Percentiles rank a stretch among this genome's conserved stretches.
Conservation (phyloP, 1,140 invertebrate species). For the Hyles vespertilio region DNA sequence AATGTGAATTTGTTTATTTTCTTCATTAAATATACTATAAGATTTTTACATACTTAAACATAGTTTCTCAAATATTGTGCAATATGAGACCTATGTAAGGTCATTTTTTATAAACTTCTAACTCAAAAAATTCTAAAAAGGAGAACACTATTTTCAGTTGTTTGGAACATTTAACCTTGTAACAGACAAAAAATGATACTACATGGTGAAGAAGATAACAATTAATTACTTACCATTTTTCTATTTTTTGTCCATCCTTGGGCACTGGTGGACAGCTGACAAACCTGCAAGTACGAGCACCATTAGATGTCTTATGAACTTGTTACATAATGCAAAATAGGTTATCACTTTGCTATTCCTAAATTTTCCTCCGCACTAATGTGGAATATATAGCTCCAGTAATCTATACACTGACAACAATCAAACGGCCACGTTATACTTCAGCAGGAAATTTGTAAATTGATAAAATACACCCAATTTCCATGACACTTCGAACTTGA, state of each 20-base stretch:
- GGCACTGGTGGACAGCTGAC: slow-evolving; percentile 80
- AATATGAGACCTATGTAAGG: too few relatives aligned
- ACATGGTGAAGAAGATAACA: background rate
- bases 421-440: slow-evolving; percentile 22
- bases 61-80: too few relatives aligned
- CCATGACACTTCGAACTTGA: slow-evolving; percentile 28
- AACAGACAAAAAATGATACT: slow-evolving; percentile 2
- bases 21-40: too few relatives aligned
- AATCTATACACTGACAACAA: slow-evolving; percentile 23
- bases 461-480: slow-evolving; percentile 43
- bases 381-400: slow-evolving; percentile 16
- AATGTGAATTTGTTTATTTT: too few relatives aligned
- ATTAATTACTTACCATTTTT: slow-evolving; percentile 81
- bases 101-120: too few relatives aligned
- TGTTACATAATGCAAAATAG: slow-evolving; percentile 72
- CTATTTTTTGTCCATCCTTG: slow-evolving; percentile 84
- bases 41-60: too few relatives aligned
- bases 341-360: slow-evolving; percentile 54
- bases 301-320: slow-evolving; percentile 57
- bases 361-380: slow-evolving; percentile 31
- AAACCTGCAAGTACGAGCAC: slow-evolving; percentile 75
- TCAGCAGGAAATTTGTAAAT: slow-evolving; percentile 23
- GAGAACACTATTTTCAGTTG: too few relatives aligned
- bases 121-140: too few relatives aligned
- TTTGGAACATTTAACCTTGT: too few relatives aligned